Evolutionary conservation across 2,888 invertebrate genomes (phyloP).

Genomic region (Ophonus ardosiacus): DNA sequence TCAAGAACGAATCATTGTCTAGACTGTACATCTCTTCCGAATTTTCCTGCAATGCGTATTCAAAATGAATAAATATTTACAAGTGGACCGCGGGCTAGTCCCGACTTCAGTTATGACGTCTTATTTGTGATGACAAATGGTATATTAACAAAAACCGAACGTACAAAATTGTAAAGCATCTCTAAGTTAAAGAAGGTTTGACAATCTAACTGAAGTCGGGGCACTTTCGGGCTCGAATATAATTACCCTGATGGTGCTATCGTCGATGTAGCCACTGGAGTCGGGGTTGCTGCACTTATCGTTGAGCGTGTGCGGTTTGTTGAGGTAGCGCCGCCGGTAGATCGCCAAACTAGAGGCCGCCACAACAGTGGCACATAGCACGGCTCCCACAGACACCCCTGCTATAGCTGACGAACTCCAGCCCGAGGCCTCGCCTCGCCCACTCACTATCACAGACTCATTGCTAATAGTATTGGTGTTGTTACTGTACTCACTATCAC

Average conservation of each 20-base stretch:
- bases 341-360: slow-evolving; percentile 83
- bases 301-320: slow-evolving; percentile 89
- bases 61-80: slow-evolving; percentile 64
- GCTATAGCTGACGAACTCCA: slow-evolving; percentile 78
- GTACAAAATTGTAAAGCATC: too few species aligned
- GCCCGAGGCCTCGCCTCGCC: slow-evolving; percentile 67
- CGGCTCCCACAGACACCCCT: slow-evolving; percentile 83
- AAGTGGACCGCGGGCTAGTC: too few species aligned
- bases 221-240: not conserved
- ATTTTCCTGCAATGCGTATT: slow-evolving; percentile 84
- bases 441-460: slow-evolving; percentile 56
- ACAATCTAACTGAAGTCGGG: not conserved
- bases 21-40: slow-evolving; percentile 96
- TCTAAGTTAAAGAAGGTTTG: too few species aligned
- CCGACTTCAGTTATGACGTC: too few species aligned
- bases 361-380: slow-evolving; percentile 81
- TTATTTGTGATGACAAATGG: too few species aligned
- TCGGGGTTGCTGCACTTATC: slow-evolving; percentile 91
- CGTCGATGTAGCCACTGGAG: slow-evolving; percentile 91
- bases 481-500: not conserved
- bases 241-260: slow-evolving; percentile 90
- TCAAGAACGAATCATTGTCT: slow-evolving; percentile 95
- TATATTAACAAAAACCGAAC: not conserved
- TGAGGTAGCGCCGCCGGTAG: slow-evolving; percentile 85
- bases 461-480: slow-evolving; percentile 34